Percentiles rank a stretch among this genome's conserved stretches.
These are phyloP conservation scores for Drosophila obscura DNA, from an alignment of 1,140 invertebrate genomes.

Conservation along the genomic window DNA sequence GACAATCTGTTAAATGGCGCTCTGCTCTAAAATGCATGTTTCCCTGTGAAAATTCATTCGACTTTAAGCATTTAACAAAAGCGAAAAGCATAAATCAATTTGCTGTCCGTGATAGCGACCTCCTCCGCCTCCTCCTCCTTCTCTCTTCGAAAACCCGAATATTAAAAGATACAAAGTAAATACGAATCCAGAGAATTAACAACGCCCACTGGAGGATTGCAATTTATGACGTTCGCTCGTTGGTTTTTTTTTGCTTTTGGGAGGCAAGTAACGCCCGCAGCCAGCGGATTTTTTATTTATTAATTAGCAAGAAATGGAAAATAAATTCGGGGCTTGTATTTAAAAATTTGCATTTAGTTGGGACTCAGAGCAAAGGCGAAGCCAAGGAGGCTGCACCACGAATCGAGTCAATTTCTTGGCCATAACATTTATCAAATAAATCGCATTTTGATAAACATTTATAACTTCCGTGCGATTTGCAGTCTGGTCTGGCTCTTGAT, in stretches of 20 bases:
- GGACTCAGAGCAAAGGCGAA: not conserved
- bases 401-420: constrained; percentile 42
- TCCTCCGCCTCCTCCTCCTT: not conserved
- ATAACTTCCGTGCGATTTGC: constrained; percentile 78
- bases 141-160: constrained; percentile 12
- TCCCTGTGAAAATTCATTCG: constrained; percentile 62
- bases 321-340: constrained; percentile 67
- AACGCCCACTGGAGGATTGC: constrained; percentile 70
- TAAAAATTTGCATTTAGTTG: constrained; percentile 65
- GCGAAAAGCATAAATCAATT: constrained; percentile 77
- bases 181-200: constrained; percentile 77
- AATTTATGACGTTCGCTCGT: constrained; percentile 63
- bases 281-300: constrained; percentile 71
- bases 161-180: constrained; percentile 69
- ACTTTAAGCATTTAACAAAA: constrained; percentile 73
- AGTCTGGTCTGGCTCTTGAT: constrained; percentile 41
- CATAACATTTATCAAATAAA: constrained; percentile 69
- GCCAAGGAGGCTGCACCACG: not conserved
- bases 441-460: constrained; percentile 70
- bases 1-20: constrained; percentile 60
- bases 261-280: constrained; percentile 37
- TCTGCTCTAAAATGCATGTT: constrained; percentile 46
- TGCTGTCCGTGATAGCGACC: constrained; percentile 60
- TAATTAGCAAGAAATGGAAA: constrained; percentile 68
- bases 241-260: constrained; percentile 31